Percentiles rank a stretch among this genome's conserved stretches.
Conservation (phyloP, 2,113 vertebrate genomes). For the Anoplopoma fimbria region DNA sequence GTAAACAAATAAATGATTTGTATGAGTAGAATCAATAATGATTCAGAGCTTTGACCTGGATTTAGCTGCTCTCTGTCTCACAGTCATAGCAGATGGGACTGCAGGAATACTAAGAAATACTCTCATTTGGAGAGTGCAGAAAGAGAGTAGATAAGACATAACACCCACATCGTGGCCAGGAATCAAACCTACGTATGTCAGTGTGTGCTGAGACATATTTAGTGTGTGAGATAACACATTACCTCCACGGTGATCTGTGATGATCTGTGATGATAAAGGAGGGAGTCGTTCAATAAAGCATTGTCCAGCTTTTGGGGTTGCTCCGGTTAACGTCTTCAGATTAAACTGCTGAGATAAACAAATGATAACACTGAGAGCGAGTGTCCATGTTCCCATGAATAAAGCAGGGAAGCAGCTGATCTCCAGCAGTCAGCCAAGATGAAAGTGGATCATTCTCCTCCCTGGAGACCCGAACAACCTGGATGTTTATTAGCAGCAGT, state of each 20-base stretch:
- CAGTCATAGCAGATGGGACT: conserved; percentile 6
- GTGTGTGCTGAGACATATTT: neutral
- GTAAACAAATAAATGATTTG: conserved; percentile 5
- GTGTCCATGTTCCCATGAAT: neutral
- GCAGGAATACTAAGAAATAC: conserved; percentile 1
- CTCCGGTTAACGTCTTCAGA: neutral
- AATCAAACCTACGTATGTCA: neutral
- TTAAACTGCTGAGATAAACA: neutral
- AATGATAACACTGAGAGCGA: neutral
- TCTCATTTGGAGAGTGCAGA: neutral
- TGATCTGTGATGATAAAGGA: neutral
- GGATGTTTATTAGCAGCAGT: neutral
- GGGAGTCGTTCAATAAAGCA: neutral
- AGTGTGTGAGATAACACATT: neutral
- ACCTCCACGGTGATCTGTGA: neutral
- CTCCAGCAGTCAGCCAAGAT: neutral
- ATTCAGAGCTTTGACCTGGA: conserved; percentile 7
- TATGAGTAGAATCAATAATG: conserved; percentile 6
- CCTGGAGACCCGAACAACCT: neutral
- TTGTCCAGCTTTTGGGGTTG: neutral
- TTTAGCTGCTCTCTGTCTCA: neutral
- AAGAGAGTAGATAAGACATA: neutral
- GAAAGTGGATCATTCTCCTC: neutral
- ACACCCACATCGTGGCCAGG: neutral
- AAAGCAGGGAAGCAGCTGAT: conserved; percentile 8